phyloP scores from a whole-genome alignment of 2,888 invertebrate genomes.

The Synanthedon tipuliformis region DNA sequence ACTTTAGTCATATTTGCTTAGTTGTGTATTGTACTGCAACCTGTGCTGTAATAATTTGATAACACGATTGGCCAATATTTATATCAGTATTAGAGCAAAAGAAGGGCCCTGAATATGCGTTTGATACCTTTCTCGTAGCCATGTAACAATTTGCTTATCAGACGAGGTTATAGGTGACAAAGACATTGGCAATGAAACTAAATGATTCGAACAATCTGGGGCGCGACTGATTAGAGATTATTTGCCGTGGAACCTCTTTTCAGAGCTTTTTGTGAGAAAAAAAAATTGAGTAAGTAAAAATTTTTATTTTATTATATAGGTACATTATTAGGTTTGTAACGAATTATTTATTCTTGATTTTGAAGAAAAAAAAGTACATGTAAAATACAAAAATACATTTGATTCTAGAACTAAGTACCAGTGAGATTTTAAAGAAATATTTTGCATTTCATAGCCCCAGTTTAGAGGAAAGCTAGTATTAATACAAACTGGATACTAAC shows the following conservation, averaged over 20 bases:
- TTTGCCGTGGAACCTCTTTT: conserved; percentile 40
- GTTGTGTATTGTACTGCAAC: conserved; percentile 38
- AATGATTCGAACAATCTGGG: conserved; percentile 33
- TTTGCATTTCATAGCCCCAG: no score
- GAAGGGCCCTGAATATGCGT: conserved; percentile 46
- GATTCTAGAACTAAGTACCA: no score
- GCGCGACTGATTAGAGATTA: conserved; percentile 30
- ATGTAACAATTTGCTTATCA: conserved; percentile 59
- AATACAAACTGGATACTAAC: no score
- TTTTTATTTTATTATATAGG: no score
- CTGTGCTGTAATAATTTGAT: conserved; percentile 53
- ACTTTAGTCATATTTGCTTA: conserved; percentile 38
- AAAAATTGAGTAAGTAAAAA: no score
- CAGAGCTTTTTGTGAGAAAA: conserved; percentile 7
- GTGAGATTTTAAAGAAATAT: no score
- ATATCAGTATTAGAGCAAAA: conserved; percentile 50
- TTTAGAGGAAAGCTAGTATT: no score
- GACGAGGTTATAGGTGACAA: conserved; percentile 64
- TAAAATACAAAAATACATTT: no score
- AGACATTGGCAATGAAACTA: conserved; percentile 46
- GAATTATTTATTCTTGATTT: no score
- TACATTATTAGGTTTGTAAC: no score
- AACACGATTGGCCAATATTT: conserved; percentile 61
- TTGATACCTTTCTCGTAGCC: conserved; percentile 50
- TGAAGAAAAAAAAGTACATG: no score